These are phyloP conservation scores for Crepidodera aurea DNA, from an alignment of 2,888 invertebrate genomes.

Conservation along the genomic window DNA sequence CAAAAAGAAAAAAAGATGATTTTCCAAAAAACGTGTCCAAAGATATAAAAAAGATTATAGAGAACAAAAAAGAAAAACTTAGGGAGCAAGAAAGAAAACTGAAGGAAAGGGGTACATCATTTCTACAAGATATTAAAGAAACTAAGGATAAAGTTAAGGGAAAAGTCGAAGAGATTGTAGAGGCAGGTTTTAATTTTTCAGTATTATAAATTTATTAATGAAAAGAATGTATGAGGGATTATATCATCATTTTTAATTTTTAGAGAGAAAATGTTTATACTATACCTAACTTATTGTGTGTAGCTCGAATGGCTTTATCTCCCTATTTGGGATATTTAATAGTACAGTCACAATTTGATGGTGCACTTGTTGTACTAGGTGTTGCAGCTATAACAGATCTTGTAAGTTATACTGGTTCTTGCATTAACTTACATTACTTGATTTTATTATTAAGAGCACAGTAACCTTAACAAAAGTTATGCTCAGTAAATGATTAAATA, in stretches of 20 bases:
- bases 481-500: no score
- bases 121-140: conserved; percentile 76
- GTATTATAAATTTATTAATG: neutral
- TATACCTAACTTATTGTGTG: conserved; percentile 90
- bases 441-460: no score
- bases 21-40: conserved; percentile 24
- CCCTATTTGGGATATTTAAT: conserved; percentile 92
- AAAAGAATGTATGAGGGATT: neutral
- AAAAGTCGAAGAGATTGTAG: conserved; percentile 78
- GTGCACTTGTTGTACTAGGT: conserved; percentile 83
- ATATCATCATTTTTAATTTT: conserved; percentile 50
- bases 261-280: conserved; percentile 90
- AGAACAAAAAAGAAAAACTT: conserved; percentile 70
- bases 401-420: conserved; percentile 69
- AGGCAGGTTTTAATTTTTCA: conserved; percentile 60
- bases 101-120: conserved; percentile 68
- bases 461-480: no score
- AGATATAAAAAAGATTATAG: conserved; percentile 60
- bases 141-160: conserved; percentile 76
- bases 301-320: conserved; percentile 83
- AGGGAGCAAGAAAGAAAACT: conserved; percentile 68
- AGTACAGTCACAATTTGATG: conserved; percentile 78
- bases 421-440: no score
- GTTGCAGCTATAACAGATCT: conserved; percentile 92
- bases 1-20: conserved; percentile 12